Evolutionary conservation across 2,113 vertebrate species (phyloP).

Genomic region (Pogona vitticeps): DNA sequence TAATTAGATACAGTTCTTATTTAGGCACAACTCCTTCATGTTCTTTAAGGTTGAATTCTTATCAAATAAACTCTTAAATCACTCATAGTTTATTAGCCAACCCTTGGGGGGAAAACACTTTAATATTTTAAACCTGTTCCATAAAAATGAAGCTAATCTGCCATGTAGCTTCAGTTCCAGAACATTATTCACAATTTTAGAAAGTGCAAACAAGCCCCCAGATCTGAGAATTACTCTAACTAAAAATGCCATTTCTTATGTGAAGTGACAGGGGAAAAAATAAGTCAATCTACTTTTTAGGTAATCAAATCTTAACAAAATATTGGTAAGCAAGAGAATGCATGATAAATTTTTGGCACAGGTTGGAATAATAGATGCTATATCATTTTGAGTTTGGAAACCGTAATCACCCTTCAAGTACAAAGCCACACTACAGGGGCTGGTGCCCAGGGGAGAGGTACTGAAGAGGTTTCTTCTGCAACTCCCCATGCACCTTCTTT

Average conservation of each 20-base stretch:
- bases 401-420: background rate
- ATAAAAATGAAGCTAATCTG: constrained; percentile 24
- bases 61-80: constrained; percentile 53
- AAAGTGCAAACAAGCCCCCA: background rate
- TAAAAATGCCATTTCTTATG: background rate
- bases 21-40: constrained; percentile 54
- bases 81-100: constrained; percentile 39
- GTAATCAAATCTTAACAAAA: background rate
- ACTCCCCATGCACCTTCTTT: background rate
- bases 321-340: background rate
- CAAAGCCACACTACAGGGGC: too few relatives aligned
- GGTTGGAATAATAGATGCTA: background rate
- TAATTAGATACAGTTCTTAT: constrained; percentile 72
- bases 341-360: background rate
- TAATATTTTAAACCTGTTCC: constrained; percentile 37
- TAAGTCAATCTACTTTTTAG: background rate
- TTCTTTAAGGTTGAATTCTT: constrained; percentile 52
- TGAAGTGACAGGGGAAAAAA: background rate
- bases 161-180: constrained; percentile 17
- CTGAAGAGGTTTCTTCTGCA: too few relatives aligned
- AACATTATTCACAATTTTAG: background rate
- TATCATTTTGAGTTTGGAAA: background rate
- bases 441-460: background rate
- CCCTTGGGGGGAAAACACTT: background rate
- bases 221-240: background rate